Evolutionary conservation across 2,113 vertebrate genomes (phyloP).

Genomic region (Trichechus manatus): DNA sequence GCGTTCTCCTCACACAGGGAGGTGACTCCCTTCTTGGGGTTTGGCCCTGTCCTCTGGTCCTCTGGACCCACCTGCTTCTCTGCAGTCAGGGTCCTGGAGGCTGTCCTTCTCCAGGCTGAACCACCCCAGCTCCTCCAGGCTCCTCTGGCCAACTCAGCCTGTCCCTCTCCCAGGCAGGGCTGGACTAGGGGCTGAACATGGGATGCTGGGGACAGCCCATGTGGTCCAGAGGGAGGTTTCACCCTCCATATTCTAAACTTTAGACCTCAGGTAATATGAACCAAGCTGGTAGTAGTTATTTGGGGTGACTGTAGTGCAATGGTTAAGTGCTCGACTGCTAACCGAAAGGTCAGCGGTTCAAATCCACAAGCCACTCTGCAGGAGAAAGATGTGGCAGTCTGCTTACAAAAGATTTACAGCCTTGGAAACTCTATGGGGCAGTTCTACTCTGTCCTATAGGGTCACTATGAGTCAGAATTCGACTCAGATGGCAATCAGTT

Average conservation of each 20-base stretch:
- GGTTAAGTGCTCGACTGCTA: neutral
- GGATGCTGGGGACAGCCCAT: accelerated
- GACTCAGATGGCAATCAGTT: neutral
- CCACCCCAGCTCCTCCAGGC: neutral
- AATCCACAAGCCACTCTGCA: neutral
- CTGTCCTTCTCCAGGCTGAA: no score
- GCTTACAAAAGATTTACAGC: neutral
- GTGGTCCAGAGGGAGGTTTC: neutral
- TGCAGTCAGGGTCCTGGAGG: neutral
- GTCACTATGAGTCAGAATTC: neutral
- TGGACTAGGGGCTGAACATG: neutral
- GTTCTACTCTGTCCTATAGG: neutral
- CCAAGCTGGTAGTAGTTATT: neutral
- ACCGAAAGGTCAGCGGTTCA: neutral
- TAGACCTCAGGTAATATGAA: neutral
- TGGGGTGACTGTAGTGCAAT: neutral
- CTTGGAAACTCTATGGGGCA: neutral
- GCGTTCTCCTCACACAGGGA: neutral
- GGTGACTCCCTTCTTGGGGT: neutral
- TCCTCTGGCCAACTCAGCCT: neutral
- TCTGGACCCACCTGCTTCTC: neutral
- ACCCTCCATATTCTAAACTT: neutral
- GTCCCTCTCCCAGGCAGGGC: neutral
- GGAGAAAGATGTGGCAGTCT: neutral
- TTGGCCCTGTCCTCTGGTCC: neutral